Conservation (phyloP, 1,140 invertebrate species). For the Diabrotica virgifera region DNA sequence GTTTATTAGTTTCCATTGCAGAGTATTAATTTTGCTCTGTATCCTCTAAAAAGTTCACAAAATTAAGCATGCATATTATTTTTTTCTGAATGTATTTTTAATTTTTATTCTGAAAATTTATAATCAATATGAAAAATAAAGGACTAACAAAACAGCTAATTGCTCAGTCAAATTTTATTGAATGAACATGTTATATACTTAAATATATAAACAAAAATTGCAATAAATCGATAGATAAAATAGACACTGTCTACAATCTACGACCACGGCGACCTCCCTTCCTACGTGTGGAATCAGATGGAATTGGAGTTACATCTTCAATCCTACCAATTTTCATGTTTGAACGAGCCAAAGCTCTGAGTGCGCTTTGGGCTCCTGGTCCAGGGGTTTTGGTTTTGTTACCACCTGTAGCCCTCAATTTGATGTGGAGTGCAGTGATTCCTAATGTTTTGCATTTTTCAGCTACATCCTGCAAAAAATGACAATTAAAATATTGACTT, state of each 20-base stretch:
- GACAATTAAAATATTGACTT: too few relatives aligned
- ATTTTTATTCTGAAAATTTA: too few relatives aligned
- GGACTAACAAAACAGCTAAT: too few relatives aligned
- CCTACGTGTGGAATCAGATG: slow-evolving; percentile 96
- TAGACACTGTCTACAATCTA: slow-evolving; percentile 76
- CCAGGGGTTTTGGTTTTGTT: slow-evolving; percentile 98
- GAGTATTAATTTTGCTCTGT: too few relatives aligned
- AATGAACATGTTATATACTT: not conserved
- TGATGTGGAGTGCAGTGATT: slow-evolving; percentile 97
- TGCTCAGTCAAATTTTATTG: slow-evolving; percentile 1
- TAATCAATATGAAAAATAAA: too few relatives aligned
- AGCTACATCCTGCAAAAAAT: slow-evolving; percentile 83
- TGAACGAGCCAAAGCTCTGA: slow-evolving; percentile 95
- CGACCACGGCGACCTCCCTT: slow-evolving; percentile 99
- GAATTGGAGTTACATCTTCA: slow-evolving; percentile 99
- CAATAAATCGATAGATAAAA: not conserved
- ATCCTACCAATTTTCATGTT: slow-evolving; percentile 99
- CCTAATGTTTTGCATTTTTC: slow-evolving; percentile 97
- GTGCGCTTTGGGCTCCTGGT: slow-evolving; percentile 96
- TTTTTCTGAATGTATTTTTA: too few relatives aligned
- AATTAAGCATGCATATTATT: too few relatives aligned
- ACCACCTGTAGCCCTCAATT: slow-evolving; percentile 96
- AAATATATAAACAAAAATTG: not conserved
- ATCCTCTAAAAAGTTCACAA: too few relatives aligned
- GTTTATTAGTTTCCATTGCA: too few relatives aligned